Conservation (phyloP, 2,113 vertebrate genomes). For the Pholis gunnellus region DNA sequence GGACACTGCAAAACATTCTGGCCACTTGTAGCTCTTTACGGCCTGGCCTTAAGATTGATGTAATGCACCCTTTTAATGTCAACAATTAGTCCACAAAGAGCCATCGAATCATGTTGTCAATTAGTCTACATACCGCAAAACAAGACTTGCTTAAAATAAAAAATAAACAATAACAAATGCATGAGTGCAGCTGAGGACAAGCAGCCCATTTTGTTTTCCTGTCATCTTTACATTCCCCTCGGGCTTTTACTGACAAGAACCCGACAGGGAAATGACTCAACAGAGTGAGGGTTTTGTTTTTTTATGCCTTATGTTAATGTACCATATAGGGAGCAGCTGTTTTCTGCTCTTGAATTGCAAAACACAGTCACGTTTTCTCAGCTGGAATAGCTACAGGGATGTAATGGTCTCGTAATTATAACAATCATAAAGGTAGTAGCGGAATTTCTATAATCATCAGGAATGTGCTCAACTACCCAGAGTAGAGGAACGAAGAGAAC, state of each 20-base stretch:
- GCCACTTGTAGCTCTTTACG: background rate
- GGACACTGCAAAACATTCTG: constrained; percentile 16
- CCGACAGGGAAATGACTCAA: constrained; percentile 56
- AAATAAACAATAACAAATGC: constrained; percentile 20
- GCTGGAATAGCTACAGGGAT: constrained; percentile 64
- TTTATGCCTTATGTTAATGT: constrained; percentile 36
- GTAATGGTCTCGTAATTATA: constrained; percentile 67
- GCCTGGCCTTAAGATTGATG: background rate
- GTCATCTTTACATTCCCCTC: constrained; percentile 28
- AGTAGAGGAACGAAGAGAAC: constrained; percentile 19
- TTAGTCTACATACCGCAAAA: constrained; percentile 39
- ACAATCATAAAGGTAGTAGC: constrained; percentile 64
- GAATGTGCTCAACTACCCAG: constrained; percentile 50
- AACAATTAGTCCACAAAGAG: background rate
- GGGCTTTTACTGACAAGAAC: constrained; percentile 55
- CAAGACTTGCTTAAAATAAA: background rate
- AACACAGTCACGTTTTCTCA: constrained; percentile 43
- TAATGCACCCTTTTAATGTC: background rate
- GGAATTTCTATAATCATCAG: constrained; percentile 67
- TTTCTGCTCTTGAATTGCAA: constrained; percentile 56
- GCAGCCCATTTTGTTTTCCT: constrained; percentile 12
- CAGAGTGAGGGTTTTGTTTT: constrained; percentile 39
- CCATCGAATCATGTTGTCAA: background rate
- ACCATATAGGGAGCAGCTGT: constrained; percentile 52
- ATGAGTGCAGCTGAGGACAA: constrained; percentile 43